Conservation (phyloP, 2,888 invertebrate species). For the Dasypogon diadema region DNA sequence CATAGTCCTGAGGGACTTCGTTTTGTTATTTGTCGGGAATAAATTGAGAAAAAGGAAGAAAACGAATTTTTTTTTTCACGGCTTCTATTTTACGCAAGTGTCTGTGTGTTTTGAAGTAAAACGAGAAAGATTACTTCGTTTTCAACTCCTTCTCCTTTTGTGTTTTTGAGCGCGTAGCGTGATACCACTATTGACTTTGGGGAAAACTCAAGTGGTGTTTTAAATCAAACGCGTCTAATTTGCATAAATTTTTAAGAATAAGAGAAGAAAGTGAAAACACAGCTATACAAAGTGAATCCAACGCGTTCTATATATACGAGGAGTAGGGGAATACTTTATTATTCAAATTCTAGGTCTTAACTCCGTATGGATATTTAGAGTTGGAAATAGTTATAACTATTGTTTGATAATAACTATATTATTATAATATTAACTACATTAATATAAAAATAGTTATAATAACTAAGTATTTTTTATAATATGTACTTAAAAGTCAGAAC, state of each 20-base stretch:
- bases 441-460: too few species aligned
- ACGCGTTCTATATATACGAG: too few species aligned
- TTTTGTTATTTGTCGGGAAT: not conserved
- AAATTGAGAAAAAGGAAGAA: not conserved
- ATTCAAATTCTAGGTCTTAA: too few species aligned
- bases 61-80: not conserved
- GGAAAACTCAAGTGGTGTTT: not conserved
- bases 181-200: not conserved
- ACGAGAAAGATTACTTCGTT: not conserved
- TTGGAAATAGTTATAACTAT: too few species aligned
- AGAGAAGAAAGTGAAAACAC: not conserved
- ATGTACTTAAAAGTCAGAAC: too few species aligned
- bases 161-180: not conserved
- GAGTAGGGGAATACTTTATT: too few species aligned
- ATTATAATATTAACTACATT: too few species aligned
- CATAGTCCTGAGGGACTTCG: slow-evolving; percentile 5
- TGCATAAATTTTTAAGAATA: slow-evolving; percentile 19
- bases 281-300: too few species aligned
- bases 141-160: not conserved
- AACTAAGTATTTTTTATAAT: too few species aligned
- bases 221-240: slow-evolving; percentile 15
- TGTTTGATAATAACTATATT: too few species aligned
- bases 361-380: too few species aligned
- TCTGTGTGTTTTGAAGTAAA: not conserved
- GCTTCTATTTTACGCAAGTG: not conserved